phyloP scores from a whole-genome alignment of 2,797 vertebrate species.

The Acanthurus tractus region DNA sequence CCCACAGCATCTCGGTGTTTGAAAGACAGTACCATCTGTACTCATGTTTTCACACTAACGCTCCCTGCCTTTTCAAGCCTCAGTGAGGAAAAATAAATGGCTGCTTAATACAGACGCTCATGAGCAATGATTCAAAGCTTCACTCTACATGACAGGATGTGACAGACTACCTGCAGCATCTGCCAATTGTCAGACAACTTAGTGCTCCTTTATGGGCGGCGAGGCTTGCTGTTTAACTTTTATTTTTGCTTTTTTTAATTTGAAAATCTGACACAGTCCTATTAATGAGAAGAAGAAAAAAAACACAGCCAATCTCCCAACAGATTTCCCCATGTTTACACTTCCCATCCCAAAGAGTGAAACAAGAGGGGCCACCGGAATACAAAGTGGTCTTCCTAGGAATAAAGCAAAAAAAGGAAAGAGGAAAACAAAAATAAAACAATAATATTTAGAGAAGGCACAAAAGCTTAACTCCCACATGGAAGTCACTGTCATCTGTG shows the following conservation, averaged over 20 bases:
- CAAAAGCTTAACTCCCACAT: background rate
- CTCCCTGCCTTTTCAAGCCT: conserved; percentile 66
- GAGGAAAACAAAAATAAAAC: background rate
- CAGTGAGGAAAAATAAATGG: conserved; percentile 59
- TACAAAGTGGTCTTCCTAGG: background rate
- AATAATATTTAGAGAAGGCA: background rate
- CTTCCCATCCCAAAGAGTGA: background rate
- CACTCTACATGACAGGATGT: conserved; percentile 49
- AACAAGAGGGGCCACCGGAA: background rate
- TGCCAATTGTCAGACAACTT: conserved; percentile 46
- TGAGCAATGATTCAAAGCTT: conserved; percentile 54
- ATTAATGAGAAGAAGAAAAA: background rate
- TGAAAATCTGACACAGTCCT: background rate
- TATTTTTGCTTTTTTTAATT: background rate
- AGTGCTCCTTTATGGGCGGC: background rate
- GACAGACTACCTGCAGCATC: conserved; percentile 57
- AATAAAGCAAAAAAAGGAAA: background rate
- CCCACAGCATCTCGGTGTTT: conserved; percentile 58
- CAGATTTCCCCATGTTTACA: background rate
- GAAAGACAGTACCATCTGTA: conserved; percentile 78
- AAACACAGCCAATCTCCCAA: background rate
- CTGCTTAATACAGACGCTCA: conserved; percentile 47
- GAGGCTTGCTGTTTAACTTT: background rate
- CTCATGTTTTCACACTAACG: conserved; percentile 70
- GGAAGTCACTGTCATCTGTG: background rate